These are phyloP conservation scores for Myodes glareolus DNA, from an alignment of 2,113 vertebrate genomes.

Conservation along the genomic window DNA sequence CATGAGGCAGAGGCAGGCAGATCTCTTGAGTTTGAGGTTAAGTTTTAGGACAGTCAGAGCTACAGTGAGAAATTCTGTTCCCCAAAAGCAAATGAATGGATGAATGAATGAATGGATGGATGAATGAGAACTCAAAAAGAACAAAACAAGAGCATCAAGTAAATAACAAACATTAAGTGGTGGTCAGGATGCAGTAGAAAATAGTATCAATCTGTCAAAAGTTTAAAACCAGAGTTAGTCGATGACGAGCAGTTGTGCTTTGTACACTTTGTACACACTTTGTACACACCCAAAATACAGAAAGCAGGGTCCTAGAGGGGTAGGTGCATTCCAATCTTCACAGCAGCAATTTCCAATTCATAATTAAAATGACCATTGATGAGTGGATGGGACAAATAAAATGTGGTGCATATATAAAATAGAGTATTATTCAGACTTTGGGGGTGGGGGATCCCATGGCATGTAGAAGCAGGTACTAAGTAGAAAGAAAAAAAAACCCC, in stretches of 20 bases:
- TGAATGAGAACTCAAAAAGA: not conserved
- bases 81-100: not conserved
- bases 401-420: not conserved
- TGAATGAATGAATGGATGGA: too few species aligned
- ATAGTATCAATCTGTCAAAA: constrained; percentile 10
- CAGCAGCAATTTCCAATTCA: not conserved
- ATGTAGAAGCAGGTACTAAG: not conserved
- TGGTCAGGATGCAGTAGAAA: not conserved
- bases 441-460: not conserved
- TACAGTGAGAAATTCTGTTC: not conserved
- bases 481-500: not conserved
- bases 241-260: not conserved
- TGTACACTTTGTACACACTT: not conserved
- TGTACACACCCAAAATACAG: not conserved
- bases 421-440: not conserved
- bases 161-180: not conserved
- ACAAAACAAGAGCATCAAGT: not conserved
- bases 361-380: not conserved
- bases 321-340: not conserved
- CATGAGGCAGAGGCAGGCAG: not conserved
- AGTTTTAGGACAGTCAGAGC: not conserved
- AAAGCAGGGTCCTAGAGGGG: not conserved
- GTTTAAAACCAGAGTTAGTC: constrained; percentile 7
- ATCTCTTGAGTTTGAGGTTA: not conserved
- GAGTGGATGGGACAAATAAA: not conserved